Evolutionary conservation across 2,113 vertebrate species (phyloP), one percentile per base, ranked within the genome.

Genomic region (Tiliqua scincoides): DNA sequence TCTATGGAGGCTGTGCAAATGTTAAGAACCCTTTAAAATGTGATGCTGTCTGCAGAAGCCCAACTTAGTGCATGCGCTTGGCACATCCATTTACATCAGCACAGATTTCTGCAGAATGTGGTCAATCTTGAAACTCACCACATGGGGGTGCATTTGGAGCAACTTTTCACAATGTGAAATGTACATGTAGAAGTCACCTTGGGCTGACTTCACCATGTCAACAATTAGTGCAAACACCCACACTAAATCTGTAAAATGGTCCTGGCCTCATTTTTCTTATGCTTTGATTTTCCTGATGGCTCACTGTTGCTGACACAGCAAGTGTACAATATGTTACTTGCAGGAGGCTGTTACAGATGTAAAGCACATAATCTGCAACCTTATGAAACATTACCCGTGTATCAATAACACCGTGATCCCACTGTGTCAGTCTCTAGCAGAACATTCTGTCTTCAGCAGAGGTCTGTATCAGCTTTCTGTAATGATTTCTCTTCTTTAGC

Each of bases 141-240:
- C 84, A 85, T 57, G 75, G 75, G 75, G 84, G 84, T 23, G 75
- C 75, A 70, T 70, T 71, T 21, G 27, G 65, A 85, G 32, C 27
- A 79, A n/a, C 78, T 43, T 17, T 79, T 59, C 32, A 57, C 3
- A 11, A 67, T n/a, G 32, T 40, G 70, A 48, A 35, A 67, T 65
- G 65, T 63, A 62, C 18, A 85, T n/a, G 62, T 85, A 77, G 77
- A 59, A 23, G 52, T 78, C 52, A 68, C 63, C 75, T 79, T 78
- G 32, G 52, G 25, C 54, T 71, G 32, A n/a, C 67, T 70, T 59
- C 35, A 21, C 11, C 35, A 32, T 70, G n/a, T 70, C 27, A 40
- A n/a, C 37, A 40, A 59, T 78, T 70, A 70, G 63, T 3, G n/a
- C n/a, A 74, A 78, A n/a, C 32, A 78, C 59, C 65, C 54, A 37